Conservation (phyloP, 2,888 invertebrate species). For the Melieria crassipennis region DNA sequence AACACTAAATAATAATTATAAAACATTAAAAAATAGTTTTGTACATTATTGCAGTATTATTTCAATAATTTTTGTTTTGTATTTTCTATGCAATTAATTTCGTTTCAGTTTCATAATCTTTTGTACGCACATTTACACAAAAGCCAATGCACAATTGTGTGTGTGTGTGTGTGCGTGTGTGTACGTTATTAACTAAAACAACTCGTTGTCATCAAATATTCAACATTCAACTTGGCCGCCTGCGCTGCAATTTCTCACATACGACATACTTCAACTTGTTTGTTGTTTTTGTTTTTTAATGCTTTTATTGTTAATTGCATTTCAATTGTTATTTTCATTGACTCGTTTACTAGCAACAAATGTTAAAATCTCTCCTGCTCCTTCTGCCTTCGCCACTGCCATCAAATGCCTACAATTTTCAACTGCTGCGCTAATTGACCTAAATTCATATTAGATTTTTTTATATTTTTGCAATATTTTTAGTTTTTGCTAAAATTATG, state of each 20-base stretch:
- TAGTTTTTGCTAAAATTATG: constrained; percentile 16
- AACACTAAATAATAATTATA: too few species aligned
- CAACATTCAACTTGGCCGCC: too few species aligned
- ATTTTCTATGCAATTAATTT: background rate
- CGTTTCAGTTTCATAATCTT: too few species aligned
- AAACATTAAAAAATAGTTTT: too few species aligned
- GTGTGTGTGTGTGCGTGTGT: background rate
- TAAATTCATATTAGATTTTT: constrained; percentile 50
- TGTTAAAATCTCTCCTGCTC: too few species aligned
- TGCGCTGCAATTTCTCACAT: too few species aligned
- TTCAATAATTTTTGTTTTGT: constrained; percentile 3
- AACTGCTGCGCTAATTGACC: constrained; percentile 56
- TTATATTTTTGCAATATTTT: background rate
- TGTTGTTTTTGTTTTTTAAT: background rate
- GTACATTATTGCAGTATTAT: too few species aligned
- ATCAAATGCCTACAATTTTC: constrained; percentile 9
- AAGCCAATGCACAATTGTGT: background rate
- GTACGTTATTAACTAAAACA: background rate
- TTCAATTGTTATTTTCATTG: constrained; percentile 3
- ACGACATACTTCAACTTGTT: too few species aligned
- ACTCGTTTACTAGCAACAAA: background rate
- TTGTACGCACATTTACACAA: background rate
- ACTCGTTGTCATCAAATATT: too few species aligned
- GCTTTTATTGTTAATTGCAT: constrained; percentile 7
- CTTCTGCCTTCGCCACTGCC: too few species aligned